These are phyloP conservation scores for Edolisoma coerulescens DNA, from an alignment of 2,113 vertebrate genomes.

Conservation along the genomic window DNA sequence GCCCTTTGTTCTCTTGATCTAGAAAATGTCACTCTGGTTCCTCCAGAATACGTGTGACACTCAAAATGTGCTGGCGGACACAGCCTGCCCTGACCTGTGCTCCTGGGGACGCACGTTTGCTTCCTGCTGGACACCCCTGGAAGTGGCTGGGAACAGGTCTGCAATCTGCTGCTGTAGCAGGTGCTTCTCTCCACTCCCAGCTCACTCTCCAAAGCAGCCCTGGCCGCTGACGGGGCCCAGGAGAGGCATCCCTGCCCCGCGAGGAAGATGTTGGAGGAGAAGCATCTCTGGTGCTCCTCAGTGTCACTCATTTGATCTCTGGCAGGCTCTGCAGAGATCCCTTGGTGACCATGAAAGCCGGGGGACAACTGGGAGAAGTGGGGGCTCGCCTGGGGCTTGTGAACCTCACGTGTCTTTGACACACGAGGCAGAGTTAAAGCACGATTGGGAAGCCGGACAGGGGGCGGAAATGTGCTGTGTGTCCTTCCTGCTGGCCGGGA, in stretches of 20 bases:
- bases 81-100: not conserved
- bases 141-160: not conserved
- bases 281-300: not conserved
- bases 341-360: rapidly evolving
- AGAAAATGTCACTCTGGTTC: not conserved
- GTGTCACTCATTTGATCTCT: not conserved
- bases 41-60: rapidly evolving
- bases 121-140: not conserved
- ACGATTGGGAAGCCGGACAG: not conserved
- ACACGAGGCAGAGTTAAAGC: not conserved
- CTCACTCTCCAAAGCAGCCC: not conserved
- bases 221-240: rapidly evolving
- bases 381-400: not conserved
- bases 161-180: not conserved
- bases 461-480: not conserved
- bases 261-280: not conserved
- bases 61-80: rapidly evolving
- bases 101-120: rapidly evolving
- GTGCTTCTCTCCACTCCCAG: not conserved
- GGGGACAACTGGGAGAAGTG: rapidly evolving
- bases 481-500: not conserved
- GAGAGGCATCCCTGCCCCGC: not conserved
- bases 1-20: not conserved
- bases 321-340: not conserved
- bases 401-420: not conserved